Base-by-base conservation (phyloP, 2,797 vertebrate genomes). In the Chromobotia macracanthus region DNA sequence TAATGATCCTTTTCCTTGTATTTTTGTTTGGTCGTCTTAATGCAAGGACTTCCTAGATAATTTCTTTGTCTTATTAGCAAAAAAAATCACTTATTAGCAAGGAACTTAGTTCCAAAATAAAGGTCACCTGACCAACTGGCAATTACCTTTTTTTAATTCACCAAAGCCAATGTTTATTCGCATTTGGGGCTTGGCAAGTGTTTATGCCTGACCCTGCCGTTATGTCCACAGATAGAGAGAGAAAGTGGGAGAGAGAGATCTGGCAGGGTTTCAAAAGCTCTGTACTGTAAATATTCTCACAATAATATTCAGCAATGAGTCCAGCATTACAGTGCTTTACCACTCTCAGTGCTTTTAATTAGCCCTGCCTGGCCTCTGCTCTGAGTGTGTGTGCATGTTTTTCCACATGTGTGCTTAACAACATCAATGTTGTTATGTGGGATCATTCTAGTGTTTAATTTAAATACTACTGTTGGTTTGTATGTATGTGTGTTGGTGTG, bases 271-370 rank as follows among this genome's bases (percentile, higher is more conserved):
- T 77, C 74, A 68, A 48, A 69, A 61, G 56, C 53, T 72, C 69
- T 55, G 61, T 68, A 78, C 71, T 60, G 63, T n/a, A 75, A 67
- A 16, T 65, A 61, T 58, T 44, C 19, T 35, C 21, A 16, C 72
- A 18, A 55, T 83, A 41, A 55, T 60, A 79, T 35, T 16, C 31
- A 11, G 71, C 64, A 38, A 64, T 74, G 38, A 21, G 21, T 65
- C 53, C 77, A 73, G 71, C 80, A 83, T 83, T 79, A 86, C 85
- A 84, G 87, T 78, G 86, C 80, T n/a, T 83, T 76, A 88, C 83
- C 82, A 83, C 85, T 84, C 83, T 80, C 81, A 53, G 72, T 84
- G 73, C 79, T 77, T 86, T 88, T 85, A 90, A 88, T 90, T 90
- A 91, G 87, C 87, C 84, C 84, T 85, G 81, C 56, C 70, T 60